Conservation (phyloP, 2,113 vertebrate species). For the Misgurnus mizolepis region DNA sequence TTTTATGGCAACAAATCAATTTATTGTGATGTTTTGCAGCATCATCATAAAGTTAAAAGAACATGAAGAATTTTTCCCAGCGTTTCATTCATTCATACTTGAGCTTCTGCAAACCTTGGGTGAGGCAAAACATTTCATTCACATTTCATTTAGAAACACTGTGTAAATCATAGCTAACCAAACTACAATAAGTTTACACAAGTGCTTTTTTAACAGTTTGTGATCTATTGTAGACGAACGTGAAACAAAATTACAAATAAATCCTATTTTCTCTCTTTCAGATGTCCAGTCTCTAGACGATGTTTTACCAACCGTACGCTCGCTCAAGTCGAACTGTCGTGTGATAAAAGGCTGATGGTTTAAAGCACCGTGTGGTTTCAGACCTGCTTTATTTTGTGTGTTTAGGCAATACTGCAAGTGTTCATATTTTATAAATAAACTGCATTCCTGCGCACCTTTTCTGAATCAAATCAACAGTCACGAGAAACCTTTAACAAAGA, state of each 20-base stretch:
- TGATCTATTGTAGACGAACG: no score
- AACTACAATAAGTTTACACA: neutral
- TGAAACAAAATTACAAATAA: no score
- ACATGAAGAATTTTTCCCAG: constrained; percentile 86
- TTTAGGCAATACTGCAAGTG: neutral
- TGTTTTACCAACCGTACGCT: constrained; percentile 80
- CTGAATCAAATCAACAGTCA: neutral
- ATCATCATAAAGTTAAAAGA: constrained; percentile 85
- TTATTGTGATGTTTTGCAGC: constrained; percentile 64
- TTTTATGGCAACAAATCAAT: neutral
- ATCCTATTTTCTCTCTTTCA: constrained; percentile 68
- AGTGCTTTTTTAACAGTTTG: neutral
- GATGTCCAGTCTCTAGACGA: constrained; percentile 80
- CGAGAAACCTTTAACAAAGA: no score
- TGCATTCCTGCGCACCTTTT: neutral
- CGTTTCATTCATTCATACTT: constrained; percentile 81
- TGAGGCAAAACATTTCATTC: constrained; percentile 54
- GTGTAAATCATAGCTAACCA: neutral
- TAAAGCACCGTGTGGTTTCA: neutral
- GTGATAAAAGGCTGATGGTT: constrained; percentile 53
- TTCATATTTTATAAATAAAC: constrained; percentile 19
- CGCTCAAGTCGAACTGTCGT: constrained; percentile 69
- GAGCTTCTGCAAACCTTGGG: constrained; percentile 81
- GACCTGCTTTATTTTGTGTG: neutral
- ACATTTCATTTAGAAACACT: neutral